phyloP scores from a whole-genome alignment of 2,797 vertebrate genomes.

The Heteromormyrus szaboi region DNA sequence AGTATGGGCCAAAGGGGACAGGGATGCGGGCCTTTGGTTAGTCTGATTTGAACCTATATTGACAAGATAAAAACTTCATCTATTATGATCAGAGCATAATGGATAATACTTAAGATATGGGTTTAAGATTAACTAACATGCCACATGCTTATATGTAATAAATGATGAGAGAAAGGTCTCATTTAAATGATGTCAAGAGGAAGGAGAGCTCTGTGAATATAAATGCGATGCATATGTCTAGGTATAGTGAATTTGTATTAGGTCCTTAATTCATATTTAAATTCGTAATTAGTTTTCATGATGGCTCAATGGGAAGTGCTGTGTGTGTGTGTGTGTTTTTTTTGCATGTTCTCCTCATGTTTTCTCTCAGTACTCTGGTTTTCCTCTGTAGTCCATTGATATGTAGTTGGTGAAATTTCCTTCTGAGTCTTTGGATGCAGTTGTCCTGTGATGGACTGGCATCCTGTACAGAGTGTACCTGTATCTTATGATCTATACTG shows the following conservation, averaged over 20 bases:
- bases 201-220: neutral
- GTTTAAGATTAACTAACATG: neutral
- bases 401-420: neutral
- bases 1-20: constrained; percentile 25
- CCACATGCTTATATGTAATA: neutral
- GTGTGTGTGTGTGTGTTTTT: neutral
- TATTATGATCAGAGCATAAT: neutral
- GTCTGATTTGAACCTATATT: neutral
- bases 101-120: neutral
- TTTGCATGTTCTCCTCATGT: neutral
- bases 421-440: neutral
- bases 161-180: neutral
- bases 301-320: neutral
- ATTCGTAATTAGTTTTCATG: neutral
- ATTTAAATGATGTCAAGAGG: neutral
- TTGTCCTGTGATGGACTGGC: neutral
- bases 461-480: neutral
- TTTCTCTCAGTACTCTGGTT: neutral
- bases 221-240: neutral
- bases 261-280: neutral
- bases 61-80: neutral
- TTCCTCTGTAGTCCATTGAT: neutral
- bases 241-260: neutral
- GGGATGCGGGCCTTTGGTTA: neutral
- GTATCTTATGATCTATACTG: neutral